Evolutionary conservation across 2,113 vertebrate species (phyloP), one percentile per base, ranked within the genome.

Genomic region (Alaudala cheleensis): DNA sequence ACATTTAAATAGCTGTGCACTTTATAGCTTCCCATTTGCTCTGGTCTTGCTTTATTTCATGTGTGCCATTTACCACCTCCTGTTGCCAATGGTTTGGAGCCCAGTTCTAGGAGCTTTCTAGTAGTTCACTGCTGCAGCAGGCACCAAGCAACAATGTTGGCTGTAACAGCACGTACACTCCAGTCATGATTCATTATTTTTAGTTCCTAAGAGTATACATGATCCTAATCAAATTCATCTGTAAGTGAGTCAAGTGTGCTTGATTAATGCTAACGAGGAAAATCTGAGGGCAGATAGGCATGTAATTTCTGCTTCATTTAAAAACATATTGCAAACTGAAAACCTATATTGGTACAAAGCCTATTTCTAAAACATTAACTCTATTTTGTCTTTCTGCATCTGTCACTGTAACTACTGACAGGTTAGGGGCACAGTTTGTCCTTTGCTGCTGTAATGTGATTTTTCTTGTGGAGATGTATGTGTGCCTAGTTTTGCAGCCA

Each of bases 151-250:
- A 70, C 82, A 79, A 42, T 4, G n/a, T 9, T 79, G 86, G 69
- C 91, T 95, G 39, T 65, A 73, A 50, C 54, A 90, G 69, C 92
- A 84, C 5, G 5, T 91, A 81, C 37, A 7, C 60, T 56, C 76
- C 5, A 81, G 88, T 47, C 70, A 40, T 57, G 70, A 93, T 78
- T 90, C 60, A 83, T 78, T 94, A 84, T 81, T 92, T 96, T 93
- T 67, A 31, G 69, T 70, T 92, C 88, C 86, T 95, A 51, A 60
- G 77, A 95, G 80, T 64, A 66, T 95, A 90, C 72, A 73, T 7
- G 72, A 54, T 60, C 82, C 91, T 93, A 95, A 96, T 91, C 80
- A 93, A 91, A 93, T 77, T 94, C 85, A 90, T 93, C 88, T 94
- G 93, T 62, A 70, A 86, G 81, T 13, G 9, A 93, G 78, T 87